Conservation (phyloP, 2,113 vertebrate genomes). For the Syngnathoides biaculeatus region DNA sequence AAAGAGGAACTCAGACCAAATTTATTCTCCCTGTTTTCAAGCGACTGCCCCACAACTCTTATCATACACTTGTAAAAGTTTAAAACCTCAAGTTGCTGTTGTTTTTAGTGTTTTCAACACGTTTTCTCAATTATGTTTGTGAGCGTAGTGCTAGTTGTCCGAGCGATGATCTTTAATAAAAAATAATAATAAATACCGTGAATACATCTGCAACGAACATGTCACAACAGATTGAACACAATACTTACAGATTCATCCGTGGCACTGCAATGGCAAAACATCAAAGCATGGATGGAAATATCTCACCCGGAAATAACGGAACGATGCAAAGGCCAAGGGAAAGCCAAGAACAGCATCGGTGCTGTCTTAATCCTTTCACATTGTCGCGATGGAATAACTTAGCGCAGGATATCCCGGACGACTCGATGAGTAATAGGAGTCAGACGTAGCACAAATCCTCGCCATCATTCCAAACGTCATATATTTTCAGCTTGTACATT, state of each 20-base stretch:
- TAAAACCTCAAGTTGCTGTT: constrained; percentile 47
- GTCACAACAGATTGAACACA: constrained; percentile 12
- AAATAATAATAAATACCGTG: constrained; percentile 23
- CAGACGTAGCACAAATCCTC: neutral
- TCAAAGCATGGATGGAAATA: constrained; percentile 37
- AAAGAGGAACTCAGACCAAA: constrained; percentile 34
- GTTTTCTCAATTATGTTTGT: constrained; percentile 42
- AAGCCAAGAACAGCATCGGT: constrained; percentile 37
- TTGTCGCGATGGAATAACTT: constrained; percentile 6
- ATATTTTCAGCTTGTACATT: neutral
- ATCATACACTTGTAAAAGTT: constrained; percentile 62
- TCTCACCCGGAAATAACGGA: constrained; percentile 45
- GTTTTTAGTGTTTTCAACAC: constrained; percentile 47
- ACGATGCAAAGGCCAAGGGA: constrained; percentile 20
- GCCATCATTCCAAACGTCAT: neutral
- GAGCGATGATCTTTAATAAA: constrained; percentile 22
- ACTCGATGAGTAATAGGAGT: constrained; percentile 24
- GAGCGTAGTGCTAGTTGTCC: constrained; percentile 13
- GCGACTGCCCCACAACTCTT: constrained; percentile 56
- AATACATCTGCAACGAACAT: constrained; percentile 15
- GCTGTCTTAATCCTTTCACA: constrained; percentile 21
- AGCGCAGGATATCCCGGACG: constrained; percentile 13
- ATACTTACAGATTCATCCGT: constrained; percentile 14
- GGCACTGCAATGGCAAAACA: constrained; percentile 25
- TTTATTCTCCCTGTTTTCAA: constrained; percentile 37